Base-by-base conservation (phyloP, 1,140 invertebrate species). In the Hycleus cichorii region DNA sequence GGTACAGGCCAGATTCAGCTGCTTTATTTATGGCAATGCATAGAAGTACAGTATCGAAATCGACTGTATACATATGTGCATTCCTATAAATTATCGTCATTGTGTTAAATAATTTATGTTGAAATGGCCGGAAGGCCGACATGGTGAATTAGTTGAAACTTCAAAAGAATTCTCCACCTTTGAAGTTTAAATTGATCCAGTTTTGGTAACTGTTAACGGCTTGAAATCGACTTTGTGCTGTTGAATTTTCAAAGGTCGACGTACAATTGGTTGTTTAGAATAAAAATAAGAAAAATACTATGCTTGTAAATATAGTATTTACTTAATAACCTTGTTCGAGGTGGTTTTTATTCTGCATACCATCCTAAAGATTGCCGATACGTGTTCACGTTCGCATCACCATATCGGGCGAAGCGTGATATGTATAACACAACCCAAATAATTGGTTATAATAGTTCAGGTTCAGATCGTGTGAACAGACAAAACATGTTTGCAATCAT, bases 341-440 rank as follows among this genome's bases (percentile, higher is more conserved):
- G 53, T 57, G 53, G 55, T 53, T 57, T 58, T 60, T 53, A 60
- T 60, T 62, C 57, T 62, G 60, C 57, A 62, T 62, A 62, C 57
- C 60, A 47, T 42, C 40, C 42, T 46, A 56, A 50, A 66, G 62
- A 67, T 65, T 61, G 65, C 63, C 38, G 59, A 65, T 66, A 64
- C 66, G 64, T 68, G 62, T 51, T 55, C 66, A 68, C 66, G 66
- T 64, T 64, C 45, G 50, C 57, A 53, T 59, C 58, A 59, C 64
- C 64, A 62, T 65, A 67, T 66, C 61, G 52, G 55, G 60, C 58
- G 43, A 61, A 59, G 64, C 60, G 64, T 68, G 68, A 66, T 66
- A 70, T 70, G 66, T 70, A 69, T 68, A 70, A 69, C 68, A 70
- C 66, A 68, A 65, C 63, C 68, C 65, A 68, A 70, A 70, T 70